These are phyloP conservation scores for Falco columbarius DNA, from an alignment of 2,797 vertebrate genomes.

Conservation along the genomic window DNA sequence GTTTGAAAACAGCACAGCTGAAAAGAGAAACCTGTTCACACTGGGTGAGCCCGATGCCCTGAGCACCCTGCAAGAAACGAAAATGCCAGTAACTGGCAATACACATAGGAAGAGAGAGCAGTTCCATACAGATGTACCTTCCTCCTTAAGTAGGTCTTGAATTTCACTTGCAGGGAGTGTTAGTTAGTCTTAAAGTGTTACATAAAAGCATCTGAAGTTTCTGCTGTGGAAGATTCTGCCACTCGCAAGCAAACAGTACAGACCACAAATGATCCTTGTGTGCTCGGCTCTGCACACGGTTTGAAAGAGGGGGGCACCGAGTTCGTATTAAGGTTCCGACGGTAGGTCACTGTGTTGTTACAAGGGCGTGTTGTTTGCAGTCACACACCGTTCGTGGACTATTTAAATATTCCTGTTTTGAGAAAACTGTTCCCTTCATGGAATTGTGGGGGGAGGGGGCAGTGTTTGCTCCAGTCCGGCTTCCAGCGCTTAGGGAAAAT, in stretches of 20 bases:
- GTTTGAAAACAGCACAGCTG: neutral
- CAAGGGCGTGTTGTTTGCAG: neutral
- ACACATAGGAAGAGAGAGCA: neutral
- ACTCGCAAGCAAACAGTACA: accelerated
- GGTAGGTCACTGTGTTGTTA: neutral
- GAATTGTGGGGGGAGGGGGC: neutral
- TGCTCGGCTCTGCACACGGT: neutral
- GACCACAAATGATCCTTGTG: neutral
- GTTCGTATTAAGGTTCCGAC: neutral
- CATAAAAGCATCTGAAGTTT: neutral
- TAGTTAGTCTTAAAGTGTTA: neutral
- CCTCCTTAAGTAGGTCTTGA: neutral
- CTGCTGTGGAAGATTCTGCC: neutral
- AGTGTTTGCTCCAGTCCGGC: neutral
- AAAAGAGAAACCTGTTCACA: neutral
- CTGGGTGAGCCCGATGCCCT: neutral
- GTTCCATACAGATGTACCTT: neutral
- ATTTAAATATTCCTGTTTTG: neutral
- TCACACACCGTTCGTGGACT: neutral
- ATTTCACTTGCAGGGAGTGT: accelerated
- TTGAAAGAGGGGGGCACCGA: neutral
- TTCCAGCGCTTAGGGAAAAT: neutral
- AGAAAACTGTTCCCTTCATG: neutral
- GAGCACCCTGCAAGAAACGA: neutral
- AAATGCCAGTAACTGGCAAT: neutral